Evolutionary conservation across 2,888 invertebrate species (phyloP).

Genomic region (Carabus problematicus): DNA sequence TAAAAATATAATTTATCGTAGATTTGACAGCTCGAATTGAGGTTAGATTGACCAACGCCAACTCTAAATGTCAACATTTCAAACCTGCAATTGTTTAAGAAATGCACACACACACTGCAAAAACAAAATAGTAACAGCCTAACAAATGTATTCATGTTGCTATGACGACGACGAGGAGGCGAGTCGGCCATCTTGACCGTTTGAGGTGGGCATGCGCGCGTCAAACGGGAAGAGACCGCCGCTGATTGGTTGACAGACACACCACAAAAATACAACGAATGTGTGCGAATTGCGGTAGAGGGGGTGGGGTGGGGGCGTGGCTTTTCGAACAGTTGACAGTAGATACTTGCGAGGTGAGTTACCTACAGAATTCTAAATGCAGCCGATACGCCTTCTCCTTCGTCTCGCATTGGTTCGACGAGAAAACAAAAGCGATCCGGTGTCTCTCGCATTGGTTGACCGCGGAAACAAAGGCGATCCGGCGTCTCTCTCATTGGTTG

Average conservation of each 20-base stretch:
- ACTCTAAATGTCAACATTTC: too few species aligned
- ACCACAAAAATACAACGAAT: too few species aligned
- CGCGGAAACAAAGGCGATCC: too few species aligned
- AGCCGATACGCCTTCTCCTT: not conserved
- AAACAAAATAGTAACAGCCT: constrained; percentile 17
- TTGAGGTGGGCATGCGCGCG: constrained; percentile 12
- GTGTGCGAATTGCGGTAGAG: not conserved
- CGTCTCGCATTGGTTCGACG: not conserved
- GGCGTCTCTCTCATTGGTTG: too few species aligned
- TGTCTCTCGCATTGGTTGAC: not conserved
- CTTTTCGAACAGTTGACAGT: constrained; percentile 15
- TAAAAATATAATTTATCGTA: too few species aligned
- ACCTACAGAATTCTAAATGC: constrained; percentile 29
- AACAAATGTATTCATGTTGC: constrained; percentile 1
- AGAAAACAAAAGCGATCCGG: not conserved
- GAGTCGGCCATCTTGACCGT: constrained; percentile 27
- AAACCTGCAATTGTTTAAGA: too few species aligned
- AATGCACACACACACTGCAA: not conserved
- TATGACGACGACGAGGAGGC: too few species aligned
- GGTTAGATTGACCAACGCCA: too few species aligned
- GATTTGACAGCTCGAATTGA: too few species aligned
- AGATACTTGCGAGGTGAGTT: constrained; percentile 41
- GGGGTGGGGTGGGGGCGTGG: not conserved
- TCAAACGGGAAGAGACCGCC: constrained; percentile 31
- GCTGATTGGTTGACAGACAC: too few species aligned